Conservation (phyloP, 1,140 invertebrate species). For the Pantala flavescens region DNA sequence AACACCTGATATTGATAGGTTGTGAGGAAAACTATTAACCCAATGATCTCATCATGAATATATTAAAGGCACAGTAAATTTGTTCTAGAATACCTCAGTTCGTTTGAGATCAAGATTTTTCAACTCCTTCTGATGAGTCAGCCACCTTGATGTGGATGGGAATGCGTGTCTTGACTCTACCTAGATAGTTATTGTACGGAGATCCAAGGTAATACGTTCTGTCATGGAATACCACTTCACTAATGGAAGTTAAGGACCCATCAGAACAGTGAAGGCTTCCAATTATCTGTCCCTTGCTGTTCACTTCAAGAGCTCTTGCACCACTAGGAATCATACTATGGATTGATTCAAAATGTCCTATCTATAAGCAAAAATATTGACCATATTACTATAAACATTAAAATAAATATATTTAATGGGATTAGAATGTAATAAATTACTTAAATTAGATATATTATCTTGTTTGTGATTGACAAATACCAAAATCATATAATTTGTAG, state of each 20-base stretch:
- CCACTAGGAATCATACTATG: neutral
- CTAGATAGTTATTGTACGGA: neutral
- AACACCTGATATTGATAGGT: too few relatives aligned
- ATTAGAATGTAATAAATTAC: too few relatives aligned
- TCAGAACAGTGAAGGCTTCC: slow-evolving; percentile 2
- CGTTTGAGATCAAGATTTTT: neutral
- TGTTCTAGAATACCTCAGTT: too few relatives aligned
- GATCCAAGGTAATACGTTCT: slow-evolving; percentile 11
- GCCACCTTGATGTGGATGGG: slow-evolving; percentile 10
- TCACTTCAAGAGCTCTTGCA: neutral
- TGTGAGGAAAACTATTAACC: too few relatives aligned
- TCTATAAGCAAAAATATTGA: slow-evolving; percentile 28
- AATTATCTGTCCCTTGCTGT: neutral
- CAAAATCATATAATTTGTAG: too few relatives aligned
- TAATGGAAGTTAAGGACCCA: neutral
- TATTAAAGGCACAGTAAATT: too few relatives aligned
- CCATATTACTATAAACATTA: too few relatives aligned
- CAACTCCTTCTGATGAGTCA: slow-evolving; percentile 32
- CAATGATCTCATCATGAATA: too few relatives aligned
- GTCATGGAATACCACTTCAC: slow-evolving; percentile 9
- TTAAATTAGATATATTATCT: too few relatives aligned
- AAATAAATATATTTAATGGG: too few relatives aligned
- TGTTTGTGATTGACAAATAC: too few relatives aligned
- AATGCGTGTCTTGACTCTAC: slow-evolving; percentile 6
- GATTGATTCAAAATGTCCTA: slow-evolving; percentile 36